phyloP scores from a whole-genome alignment of 2,113 vertebrate species.

The Callopanchax toddi region DNA sequence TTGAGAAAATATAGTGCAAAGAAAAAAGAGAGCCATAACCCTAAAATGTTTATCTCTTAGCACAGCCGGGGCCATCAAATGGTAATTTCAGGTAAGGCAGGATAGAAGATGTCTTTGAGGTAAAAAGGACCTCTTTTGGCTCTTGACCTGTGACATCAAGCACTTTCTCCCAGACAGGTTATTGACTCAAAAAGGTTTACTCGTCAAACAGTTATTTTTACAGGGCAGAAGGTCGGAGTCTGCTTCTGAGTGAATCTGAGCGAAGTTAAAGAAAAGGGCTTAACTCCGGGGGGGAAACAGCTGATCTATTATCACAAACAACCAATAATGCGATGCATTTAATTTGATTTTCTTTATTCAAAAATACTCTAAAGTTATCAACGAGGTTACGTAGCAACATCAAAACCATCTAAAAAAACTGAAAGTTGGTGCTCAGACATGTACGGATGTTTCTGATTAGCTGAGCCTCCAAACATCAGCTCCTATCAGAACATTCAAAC shows the following conservation, averaged over 20 bases:
- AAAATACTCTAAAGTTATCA: too few species aligned
- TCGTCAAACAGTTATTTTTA: constrained; percentile 35
- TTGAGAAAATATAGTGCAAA: background rate
- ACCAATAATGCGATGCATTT: background rate
- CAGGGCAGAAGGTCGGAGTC: constrained; percentile 3
- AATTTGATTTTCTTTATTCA: background rate
- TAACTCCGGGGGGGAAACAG: background rate
- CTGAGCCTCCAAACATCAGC: too few species aligned
- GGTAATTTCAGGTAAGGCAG: constrained; percentile 26
- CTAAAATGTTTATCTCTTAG: constrained; percentile 21
- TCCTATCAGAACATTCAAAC: too few species aligned
- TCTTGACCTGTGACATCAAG: constrained; percentile 36
- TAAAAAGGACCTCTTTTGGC: constrained; percentile 26
- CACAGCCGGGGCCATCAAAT: constrained; percentile 26
- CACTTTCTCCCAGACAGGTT: constrained; percentile 10
- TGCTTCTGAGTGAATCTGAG: background rate
- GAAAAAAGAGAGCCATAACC: constrained; percentile 2
- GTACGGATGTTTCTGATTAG: too few species aligned
- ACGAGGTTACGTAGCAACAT: too few species aligned
- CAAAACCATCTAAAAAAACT: too few species aligned
- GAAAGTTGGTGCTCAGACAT: too few species aligned
- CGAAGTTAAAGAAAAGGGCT: background rate
- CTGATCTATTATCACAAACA: background rate
- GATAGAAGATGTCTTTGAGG: constrained; percentile 19
- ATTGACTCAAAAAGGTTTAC: constrained; percentile 14